Percentiles rank a stretch among this genome's conserved stretches.
phyloP scores from a whole-genome alignment of 2,797 vertebrate species.

The Leontocebus nigricollis region DNA sequence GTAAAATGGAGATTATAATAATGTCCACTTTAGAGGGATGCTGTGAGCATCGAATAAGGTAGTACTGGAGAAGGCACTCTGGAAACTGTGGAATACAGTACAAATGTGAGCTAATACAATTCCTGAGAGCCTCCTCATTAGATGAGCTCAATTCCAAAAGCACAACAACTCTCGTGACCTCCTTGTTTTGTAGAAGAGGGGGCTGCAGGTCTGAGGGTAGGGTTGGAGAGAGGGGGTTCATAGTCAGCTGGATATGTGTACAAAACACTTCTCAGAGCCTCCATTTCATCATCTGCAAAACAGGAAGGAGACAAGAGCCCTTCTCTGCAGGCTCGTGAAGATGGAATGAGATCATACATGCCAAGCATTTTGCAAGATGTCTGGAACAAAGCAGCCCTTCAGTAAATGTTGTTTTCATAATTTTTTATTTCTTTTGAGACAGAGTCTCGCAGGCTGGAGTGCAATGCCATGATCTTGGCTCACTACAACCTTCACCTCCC shows the following conservation, averaged over 20 bases:
- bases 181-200: not conserved
- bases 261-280: not conserved
- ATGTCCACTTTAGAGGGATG: not conserved
- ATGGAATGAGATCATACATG: rapidly evolving
- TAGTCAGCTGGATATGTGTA: not conserved
- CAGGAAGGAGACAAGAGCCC: not conserved
- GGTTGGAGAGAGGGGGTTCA: not conserved
- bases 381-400: not conserved
- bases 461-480: no score
- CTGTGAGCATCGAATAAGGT: not conserved
- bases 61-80: not conserved
- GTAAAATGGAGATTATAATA: not conserved
- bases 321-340: not conserved
- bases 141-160: not conserved
- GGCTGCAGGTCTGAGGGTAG: not conserved
- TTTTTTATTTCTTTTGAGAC: not conserved
- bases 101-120: not conserved
- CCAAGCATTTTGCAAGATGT: not conserved
- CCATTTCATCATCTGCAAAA: not conserved
- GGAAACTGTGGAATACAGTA: not conserved
- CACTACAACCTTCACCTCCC: no score
- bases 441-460: not conserved
- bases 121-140: not conserved
- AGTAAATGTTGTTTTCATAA: not conserved
- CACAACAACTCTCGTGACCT: not conserved